These are phyloP conservation scores for Euzetes globulus DNA, from an alignment of 2,888 invertebrate species.

Conservation along the genomic window DNA sequence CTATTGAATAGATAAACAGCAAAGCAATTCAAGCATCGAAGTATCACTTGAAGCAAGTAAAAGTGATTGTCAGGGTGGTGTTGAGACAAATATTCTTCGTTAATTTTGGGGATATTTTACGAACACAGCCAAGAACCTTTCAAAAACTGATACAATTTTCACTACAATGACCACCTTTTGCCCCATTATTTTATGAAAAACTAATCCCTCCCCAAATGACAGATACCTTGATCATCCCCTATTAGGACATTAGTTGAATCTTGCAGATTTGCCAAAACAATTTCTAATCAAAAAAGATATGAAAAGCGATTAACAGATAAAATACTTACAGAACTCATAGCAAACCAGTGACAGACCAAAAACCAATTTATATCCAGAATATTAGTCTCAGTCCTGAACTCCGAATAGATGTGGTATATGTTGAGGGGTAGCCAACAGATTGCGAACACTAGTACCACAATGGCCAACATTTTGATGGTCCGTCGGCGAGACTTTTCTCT, in stretches of 20 bases:
- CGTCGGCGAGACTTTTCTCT: constrained; percentile 48
- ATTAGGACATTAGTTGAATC: no score
- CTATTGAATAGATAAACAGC: no score
- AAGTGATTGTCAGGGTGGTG: no score
- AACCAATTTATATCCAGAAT: constrained; percentile 45
- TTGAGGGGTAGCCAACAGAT: constrained; percentile 52
- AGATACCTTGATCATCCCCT: no score
- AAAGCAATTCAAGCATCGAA: no score
- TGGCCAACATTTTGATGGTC: constrained; percentile 50
- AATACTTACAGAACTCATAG: constrained; percentile 47
- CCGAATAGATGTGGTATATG: constrained; percentile 49
- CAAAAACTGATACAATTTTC: not conserved
- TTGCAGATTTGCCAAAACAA: no score
- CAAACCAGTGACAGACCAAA: constrained; percentile 50
- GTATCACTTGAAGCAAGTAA: no score
- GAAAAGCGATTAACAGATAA: not conserved
- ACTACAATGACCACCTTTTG: no score
- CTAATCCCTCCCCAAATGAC: no score
- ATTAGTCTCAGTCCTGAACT: constrained; percentile 44
- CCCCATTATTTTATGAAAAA: no score
- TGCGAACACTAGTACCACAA: constrained; percentile 49
- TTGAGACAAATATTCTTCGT: no score
- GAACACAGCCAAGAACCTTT: not conserved
- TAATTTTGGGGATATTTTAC: not conserved
- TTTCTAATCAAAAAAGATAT: not conserved